Percentiles rank a stretch among this genome's conserved stretches.
phyloP scores from a whole-genome alignment of 23 tunicate genomes.

The Aplidium turbinatum region DNA sequence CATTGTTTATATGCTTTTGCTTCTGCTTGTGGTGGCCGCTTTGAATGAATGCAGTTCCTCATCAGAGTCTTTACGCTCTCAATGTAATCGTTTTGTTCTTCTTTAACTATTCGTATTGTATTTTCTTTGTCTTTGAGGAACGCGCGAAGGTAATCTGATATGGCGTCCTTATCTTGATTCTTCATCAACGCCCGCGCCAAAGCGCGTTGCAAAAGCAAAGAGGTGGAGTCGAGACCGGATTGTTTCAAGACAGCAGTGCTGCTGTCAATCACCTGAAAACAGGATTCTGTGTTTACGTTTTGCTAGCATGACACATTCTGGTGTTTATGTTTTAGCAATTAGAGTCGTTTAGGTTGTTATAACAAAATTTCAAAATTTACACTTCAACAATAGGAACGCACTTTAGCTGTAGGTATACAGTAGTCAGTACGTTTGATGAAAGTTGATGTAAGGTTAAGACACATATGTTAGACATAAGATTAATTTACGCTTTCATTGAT shows the following conservation, averaged over 20 bases:
- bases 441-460: too few relatives aligned
- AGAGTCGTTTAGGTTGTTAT: too few relatives aligned
- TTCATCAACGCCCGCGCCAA: constrained; percentile 68
- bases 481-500: too few relatives aligned
- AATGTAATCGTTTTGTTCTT: constrained; percentile 47
- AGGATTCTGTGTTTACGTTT: too few relatives aligned
- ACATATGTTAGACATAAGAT: too few relatives aligned
- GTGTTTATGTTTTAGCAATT: too few relatives aligned
- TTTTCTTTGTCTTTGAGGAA: constrained; percentile 76
- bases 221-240: constrained; percentile 43
- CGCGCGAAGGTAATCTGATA: constrained; percentile 82
- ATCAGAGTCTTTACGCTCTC: constrained; percentile 37
- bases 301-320: too few relatives aligned
- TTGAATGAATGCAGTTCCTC: constrained; percentile 58
- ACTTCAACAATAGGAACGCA: too few relatives aligned
- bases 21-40: constrained; percentile 43
- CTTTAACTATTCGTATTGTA: constrained; percentile 51
- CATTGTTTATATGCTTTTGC: constrained; percentile 62
- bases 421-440: too few relatives aligned
- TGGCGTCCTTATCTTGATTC: constrained; percentile 55
- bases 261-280: constrained; percentile 57
- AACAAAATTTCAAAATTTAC: too few relatives aligned
- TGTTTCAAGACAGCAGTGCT: constrained; percentile 72
- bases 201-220: constrained; percentile 62
- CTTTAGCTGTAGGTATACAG: too few relatives aligned